Percentiles rank a stretch among this genome's conserved stretches.
phyloP scores from a whole-genome alignment of 2,888 invertebrate species.

The Lacanobia oleracea region DNA sequence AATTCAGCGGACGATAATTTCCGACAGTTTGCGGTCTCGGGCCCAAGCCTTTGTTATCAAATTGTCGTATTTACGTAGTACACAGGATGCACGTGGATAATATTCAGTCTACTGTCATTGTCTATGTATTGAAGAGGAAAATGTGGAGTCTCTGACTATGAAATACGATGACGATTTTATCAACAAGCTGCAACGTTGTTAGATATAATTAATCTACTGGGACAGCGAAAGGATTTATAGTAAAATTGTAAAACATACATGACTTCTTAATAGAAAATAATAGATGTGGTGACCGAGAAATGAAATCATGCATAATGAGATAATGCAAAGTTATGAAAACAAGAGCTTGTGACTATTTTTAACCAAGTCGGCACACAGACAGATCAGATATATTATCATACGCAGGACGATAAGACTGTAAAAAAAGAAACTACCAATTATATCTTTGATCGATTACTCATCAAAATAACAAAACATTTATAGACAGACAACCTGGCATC shows the following conservation, averaged over 20 bases:
- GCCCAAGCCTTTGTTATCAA: constrained; percentile 47
- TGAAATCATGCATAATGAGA: no score
- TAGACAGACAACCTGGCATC: background rate
- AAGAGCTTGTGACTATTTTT: no score
- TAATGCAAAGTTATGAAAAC: background rate
- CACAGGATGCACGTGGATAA: constrained; percentile 16
- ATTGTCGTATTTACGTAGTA: constrained; percentile 52
- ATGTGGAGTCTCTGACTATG: background rate
- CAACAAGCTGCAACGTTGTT: background rate
- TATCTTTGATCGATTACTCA: no score
- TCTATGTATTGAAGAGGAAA: constrained; percentile 5
- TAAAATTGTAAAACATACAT: background rate
- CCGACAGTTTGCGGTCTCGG: constrained; percentile 37
- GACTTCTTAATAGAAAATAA: no score
- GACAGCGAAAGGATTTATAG: background rate
- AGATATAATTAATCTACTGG: background rate
- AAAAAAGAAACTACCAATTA: no score
- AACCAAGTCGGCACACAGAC: no score
- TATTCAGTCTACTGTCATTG: constrained; percentile 29
- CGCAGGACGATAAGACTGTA: no score
- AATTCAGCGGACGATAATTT: constrained; percentile 58
- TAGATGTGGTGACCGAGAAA: no score
- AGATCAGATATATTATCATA: no score
- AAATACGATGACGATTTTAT: background rate
- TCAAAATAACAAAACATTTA: no score